Percentiles rank a stretch among this genome's conserved stretches.
Evolutionary conservation across 2,797 vertebrate species (phyloP).

Genomic region (Danio jaintianensis): DNA sequence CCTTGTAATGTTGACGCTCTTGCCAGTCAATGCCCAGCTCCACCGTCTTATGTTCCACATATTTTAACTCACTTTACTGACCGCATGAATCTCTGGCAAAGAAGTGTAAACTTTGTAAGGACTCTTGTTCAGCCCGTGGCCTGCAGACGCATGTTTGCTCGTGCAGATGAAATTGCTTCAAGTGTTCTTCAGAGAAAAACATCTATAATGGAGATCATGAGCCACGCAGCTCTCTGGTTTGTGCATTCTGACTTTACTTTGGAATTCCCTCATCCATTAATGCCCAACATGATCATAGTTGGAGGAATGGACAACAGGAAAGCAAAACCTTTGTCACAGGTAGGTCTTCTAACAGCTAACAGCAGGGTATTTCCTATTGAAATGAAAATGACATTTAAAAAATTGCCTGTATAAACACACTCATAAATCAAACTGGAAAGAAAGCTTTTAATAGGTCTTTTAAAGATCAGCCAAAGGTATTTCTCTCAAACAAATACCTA

Average conservation of each 20-base stretch:
- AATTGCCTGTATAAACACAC: no score
- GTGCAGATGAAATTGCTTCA: slow-evolving; percentile 64
- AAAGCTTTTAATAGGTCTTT: no score
- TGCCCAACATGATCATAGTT: slow-evolving; percentile 75
- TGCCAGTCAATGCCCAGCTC: slow-evolving; percentile 65
- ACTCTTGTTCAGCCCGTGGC: slow-evolving; percentile 58
- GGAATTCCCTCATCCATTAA: slow-evolving; percentile 73
- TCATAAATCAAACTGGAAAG: no score
- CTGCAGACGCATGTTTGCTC: slow-evolving; percentile 64
- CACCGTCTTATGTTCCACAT: slow-evolving; percentile 69
- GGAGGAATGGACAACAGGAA: slow-evolving; percentile 72
- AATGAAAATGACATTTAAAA: no score
- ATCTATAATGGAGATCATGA: slow-evolving; percentile 59
- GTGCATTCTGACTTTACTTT: slow-evolving; percentile 73
- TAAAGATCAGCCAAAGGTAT: no score
- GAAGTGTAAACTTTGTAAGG: slow-evolving; percentile 63
- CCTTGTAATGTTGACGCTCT: slow-evolving; percentile 60
- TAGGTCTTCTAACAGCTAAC: slow-evolving; percentile 51
- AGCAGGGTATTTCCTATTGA: no score
- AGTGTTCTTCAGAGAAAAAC: slow-evolving; percentile 65
- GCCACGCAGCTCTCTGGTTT: slow-evolving; percentile 73
- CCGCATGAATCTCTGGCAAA: slow-evolving; percentile 66
- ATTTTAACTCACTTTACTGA: slow-evolving; percentile 65
- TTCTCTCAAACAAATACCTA: no score
- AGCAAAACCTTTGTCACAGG: slow-evolving; percentile 63